Conservation (phyloP, 2,888 invertebrate genomes). For the Lepidonotus clava region DNA sequence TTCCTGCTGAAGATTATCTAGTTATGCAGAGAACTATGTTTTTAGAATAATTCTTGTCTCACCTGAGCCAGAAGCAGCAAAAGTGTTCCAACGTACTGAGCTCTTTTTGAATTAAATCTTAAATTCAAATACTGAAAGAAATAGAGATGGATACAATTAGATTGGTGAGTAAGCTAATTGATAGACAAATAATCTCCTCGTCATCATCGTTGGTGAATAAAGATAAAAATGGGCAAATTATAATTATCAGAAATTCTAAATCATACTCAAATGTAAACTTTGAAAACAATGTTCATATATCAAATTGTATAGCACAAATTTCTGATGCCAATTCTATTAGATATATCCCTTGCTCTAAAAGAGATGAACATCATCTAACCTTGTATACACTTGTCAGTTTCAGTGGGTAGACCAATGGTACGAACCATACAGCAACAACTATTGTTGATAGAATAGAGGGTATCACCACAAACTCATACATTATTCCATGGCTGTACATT, state of each 20-base stretch:
- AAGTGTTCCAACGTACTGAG: constrained; percentile 2
- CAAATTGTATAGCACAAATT: not conserved
- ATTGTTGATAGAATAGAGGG: not conserved
- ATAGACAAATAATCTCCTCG: too few relatives aligned
- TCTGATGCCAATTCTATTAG: not conserved
- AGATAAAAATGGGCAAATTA: too few relatives aligned
- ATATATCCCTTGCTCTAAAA: not conserved
- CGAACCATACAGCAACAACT: not conserved
- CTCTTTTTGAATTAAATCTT: constrained; percentile 9
- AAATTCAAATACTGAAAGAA: constrained; percentile 34
- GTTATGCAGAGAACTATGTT: too few relatives aligned
- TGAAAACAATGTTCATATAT: not conserved
- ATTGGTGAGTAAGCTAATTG: not conserved
- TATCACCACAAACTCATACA: constrained; percentile 40
- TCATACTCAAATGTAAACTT: too few relatives aligned
- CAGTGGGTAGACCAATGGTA: constrained; percentile 25
- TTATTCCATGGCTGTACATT: constrained; percentile 36
- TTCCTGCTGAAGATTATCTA: too few relatives aligned
- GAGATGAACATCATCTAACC: not conserved
- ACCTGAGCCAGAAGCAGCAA: constrained; percentile 13
- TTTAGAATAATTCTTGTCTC: not conserved
- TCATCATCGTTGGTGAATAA: too few relatives aligned
- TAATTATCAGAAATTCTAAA: too few relatives aligned
- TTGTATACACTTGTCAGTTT: constrained; percentile 21
- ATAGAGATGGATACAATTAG: not conserved